A percentile compares a stretch with the other conserved stretches of the same genome.
Conservation (phyloP, 2,888 invertebrate genomes). For the Acrobasis repandana region DNA sequence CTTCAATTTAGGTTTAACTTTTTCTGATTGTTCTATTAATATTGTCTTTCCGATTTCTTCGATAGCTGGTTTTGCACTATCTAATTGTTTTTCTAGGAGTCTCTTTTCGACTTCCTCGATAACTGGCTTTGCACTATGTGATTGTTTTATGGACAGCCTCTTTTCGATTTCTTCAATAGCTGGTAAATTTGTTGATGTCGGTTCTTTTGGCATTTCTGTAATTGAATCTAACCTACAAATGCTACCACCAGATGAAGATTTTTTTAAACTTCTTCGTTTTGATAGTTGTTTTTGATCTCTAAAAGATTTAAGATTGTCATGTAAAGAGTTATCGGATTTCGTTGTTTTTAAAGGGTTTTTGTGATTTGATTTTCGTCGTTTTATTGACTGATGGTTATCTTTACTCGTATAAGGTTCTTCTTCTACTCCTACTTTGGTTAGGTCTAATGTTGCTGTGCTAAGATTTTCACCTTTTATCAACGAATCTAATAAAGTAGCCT, state of each 20-base stretch:
- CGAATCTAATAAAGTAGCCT: conserved; percentile 78
- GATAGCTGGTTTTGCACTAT: conserved; percentile 57
- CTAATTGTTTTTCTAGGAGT: conserved; percentile 47
- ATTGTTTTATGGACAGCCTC: conserved; percentile 51
- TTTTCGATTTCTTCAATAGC: conserved; percentile 77
- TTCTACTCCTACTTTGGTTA: conserved; percentile 69
- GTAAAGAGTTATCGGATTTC: conserved; percentile 74
- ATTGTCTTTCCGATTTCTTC: conserved; percentile 75
- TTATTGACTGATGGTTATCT: conserved; percentile 36
- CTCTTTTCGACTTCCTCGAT: conserved; percentile 78
- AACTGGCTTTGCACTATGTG: conserved; percentile 49
- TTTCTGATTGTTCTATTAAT: conserved; percentile 45
- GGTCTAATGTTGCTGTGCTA: conserved; percentile 67
- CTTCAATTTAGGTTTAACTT: conserved; percentile 61
- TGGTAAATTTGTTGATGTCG: conserved; percentile 52
- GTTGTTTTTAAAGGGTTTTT: conserved; percentile 63
- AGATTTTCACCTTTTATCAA: conserved; percentile 80
- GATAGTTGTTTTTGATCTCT: conserved; percentile 42
- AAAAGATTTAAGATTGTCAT: conserved; percentile 57
- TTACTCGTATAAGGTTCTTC: conserved; percentile 38
- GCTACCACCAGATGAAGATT: conserved; percentile 70
- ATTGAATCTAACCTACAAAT: conserved; percentile 74
- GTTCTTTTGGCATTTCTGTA: conserved; percentile 67
- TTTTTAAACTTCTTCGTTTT: conserved; percentile 68
- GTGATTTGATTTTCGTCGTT: conserved; percentile 44